Evolutionary conservation across 2,113 vertebrate genomes (phyloP), one percentile per base, ranked within the genome.

Genomic region (Hydropotes inermis): DNA sequence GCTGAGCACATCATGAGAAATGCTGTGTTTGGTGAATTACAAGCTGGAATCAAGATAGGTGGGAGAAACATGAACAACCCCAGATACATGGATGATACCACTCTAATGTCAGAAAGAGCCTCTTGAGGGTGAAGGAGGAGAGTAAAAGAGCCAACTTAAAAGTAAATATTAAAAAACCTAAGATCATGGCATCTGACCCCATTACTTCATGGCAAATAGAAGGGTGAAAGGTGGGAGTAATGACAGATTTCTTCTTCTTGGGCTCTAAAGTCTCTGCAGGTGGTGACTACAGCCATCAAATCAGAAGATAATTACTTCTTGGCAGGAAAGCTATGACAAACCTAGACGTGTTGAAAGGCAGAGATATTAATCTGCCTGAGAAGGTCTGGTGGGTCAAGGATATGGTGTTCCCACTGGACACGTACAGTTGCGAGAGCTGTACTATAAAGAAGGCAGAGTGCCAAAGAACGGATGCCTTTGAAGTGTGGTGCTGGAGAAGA

Each of bases 1-100:
- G 17, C 64, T 70, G n/a, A 36, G 64, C 64, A 36, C n/a, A 11
- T 70, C 64, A 36, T 70, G 64, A 11, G 19, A 70, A 70, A 10
- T 12, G n/a, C 64, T 1, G 1, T n/a, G n/a, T 70, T 70, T 0
- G 1, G n/a, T 70, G n/a, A 36, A 36, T 23, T 70, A 70, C n/a
- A 70, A 70, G 64, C n/a, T 70, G n/a, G n/a, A 70, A 36, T 70
- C 64, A 23, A 36, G 19, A 70, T 70, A 36, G n/a, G 64, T 70
- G 64, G 19, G 64, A 70, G n/a, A 70, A 36, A 36, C n/a, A 36
- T 67, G 64, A 70, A 36, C 17, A 21, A 70, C 17, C n/a, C 5
- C 64, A 36, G 64, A 70, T 70, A 36, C 17, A 36, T 70, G n/a
- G 64, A 70, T 70, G 64, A 70, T 21, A 70, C n/a, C 64, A 70